Base-by-base conservation (phyloP, 2,797 vertebrate genomes). In the Threskiornis aethiopicus region DNA sequence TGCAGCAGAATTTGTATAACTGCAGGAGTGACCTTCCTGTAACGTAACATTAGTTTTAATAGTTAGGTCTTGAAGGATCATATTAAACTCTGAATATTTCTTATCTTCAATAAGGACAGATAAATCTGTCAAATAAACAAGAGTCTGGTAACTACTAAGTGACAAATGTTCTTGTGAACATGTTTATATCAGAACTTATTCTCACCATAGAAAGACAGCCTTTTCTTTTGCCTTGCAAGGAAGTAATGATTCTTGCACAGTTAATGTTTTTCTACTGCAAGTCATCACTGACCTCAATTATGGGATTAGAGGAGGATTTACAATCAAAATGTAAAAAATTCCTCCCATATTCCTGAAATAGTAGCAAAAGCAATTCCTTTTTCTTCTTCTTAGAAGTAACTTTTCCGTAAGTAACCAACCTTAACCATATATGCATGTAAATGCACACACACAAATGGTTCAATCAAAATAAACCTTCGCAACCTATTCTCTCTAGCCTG, bases 81-180 rank as follows among this genome's bases (percentile, higher is more conserved):
- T 17, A 65, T 54, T 69, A 69, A 78, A 90, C 35, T 66, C 70
- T n/a, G 52, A 87, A n/a, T 84, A 86, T 61, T 81, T 89, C 69
- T 84, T 62, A 62, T 24, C 79, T 95, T 79, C 35, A 89, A 85
- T 10, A 52, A 58, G 46, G 62, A 92, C 35, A 87, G 11, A 58
- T 51, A 84, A 77, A 87, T 93, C 54, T 84, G 26, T 72, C 93
- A 84, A 76, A 87, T 28, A 94, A 89, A 82, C 70, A 95, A 84
- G 25, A 52, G 71, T 37, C 79, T 75, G 33, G 42, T 93, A 85
- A 91, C 67, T 73, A 79, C 58, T 47, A 76, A 77, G 29, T 57
- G 61, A 83, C 55, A 91, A 94, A 92, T 4, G 8, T 84, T 89
- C 46, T 57, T 6, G 9, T 64, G 81, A 89, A 89, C n/a, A 41